phyloP scores from a whole-genome alignment of 1,140 invertebrate species.

The Parapsyche elsis region DNA sequence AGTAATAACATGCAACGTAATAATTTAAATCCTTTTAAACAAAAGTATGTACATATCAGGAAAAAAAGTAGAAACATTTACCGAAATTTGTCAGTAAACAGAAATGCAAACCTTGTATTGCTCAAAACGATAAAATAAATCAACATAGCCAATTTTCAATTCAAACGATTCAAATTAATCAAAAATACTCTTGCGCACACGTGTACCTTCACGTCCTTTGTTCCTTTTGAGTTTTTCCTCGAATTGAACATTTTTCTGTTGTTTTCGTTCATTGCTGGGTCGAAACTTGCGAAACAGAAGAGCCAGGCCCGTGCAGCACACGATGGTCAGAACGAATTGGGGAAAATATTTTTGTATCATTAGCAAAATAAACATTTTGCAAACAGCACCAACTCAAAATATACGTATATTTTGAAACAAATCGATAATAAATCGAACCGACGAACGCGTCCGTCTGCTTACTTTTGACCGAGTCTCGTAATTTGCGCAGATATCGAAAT shows the following conservation, averaged over 20 bases:
- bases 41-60: too few species aligned
- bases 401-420: slow-evolving; percentile 19
- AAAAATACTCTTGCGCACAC: background rate
- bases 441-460: background rate
- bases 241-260: background rate
- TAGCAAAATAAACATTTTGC: slow-evolving; percentile 42
- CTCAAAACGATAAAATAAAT: too few species aligned
- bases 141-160: too few species aligned
- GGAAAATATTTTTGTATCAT: slow-evolving; percentile 41
- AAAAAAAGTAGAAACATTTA: too few species aligned
- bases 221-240: slow-evolving; percentile 11
- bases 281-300: slow-evolving; percentile 17
- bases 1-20: too few species aligned
- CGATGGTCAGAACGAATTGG: slow-evolving; percentile 13
- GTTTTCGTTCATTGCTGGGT: background rate
- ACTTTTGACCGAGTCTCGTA: background rate
- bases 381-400: slow-evolving; percentile 25
- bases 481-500: background rate
- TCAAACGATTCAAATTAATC: background rate
- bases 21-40: too few species aligned
- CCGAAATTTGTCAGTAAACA: too few species aligned
- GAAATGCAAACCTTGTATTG: too few species aligned
- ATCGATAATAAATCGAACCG: slow-evolving; percentile 26
- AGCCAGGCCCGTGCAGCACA: background rate
- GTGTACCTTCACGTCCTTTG: background rate